Percentiles rank a stretch among this genome's conserved stretches.
Evolutionary conservation across 2,797 vertebrate species (phyloP).

Genomic region (Thripadectes ignobilis): DNA sequence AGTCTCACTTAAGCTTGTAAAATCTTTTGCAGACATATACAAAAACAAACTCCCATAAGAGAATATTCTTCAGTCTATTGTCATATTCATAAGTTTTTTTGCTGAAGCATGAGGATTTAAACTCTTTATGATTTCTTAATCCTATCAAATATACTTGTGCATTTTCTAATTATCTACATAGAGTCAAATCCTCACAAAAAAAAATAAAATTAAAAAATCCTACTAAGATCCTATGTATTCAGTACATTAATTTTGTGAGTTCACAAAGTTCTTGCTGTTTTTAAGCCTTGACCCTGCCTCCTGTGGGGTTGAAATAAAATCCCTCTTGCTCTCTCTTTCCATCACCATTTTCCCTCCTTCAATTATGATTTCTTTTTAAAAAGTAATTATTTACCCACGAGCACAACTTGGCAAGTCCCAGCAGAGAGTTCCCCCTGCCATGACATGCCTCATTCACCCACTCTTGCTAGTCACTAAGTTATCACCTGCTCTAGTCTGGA

Average conservation of each 20-base stretch:
- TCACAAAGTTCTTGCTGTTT: background rate
- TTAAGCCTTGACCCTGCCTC: background rate
- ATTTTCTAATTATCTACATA: background rate
- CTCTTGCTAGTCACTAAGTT: background rate
- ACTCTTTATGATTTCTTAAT: background rate
- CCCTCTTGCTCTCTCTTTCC: background rate
- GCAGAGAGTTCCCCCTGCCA: background rate
- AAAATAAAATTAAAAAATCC: background rate
- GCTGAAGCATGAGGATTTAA: background rate
- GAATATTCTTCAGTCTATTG: background rate
- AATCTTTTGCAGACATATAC: background rate
- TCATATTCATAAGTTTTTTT: background rate
- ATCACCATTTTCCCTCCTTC: background rate
- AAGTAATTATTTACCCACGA: background rate
- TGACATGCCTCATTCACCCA: too few relatives aligned
- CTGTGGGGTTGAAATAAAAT: background rate
- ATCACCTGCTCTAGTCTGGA: background rate
- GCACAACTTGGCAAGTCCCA: fast-evolving
- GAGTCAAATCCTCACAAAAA: background rate
- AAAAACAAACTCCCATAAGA: background rate
- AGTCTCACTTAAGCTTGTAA: background rate
- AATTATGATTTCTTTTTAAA: background rate
- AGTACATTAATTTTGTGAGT: background rate
- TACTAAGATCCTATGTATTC: background rate
- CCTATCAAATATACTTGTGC: background rate